Evolutionary conservation across 2,113 vertebrate species (phyloP).

Genomic region (Chiloscyllium plagiosum): DNA sequence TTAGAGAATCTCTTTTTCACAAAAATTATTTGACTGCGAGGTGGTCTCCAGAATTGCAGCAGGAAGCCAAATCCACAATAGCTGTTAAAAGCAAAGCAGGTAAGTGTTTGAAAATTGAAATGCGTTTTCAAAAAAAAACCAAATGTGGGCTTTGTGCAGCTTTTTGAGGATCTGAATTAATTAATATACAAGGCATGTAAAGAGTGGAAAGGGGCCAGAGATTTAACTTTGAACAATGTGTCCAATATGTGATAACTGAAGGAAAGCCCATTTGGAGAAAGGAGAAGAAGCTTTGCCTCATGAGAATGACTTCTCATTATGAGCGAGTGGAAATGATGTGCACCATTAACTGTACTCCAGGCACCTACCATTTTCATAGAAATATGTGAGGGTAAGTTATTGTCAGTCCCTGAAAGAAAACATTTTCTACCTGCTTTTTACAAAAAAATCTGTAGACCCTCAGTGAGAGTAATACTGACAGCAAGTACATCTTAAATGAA

Average conservation of each 20-base stretch:
- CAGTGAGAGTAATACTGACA: not conserved
- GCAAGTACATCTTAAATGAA: not conserved
- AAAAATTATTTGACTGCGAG: not conserved
- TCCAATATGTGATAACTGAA: not conserved
- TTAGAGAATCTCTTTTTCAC: not conserved
- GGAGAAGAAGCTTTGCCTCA: not conserved
- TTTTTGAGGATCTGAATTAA: not conserved
- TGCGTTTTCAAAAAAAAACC: not conserved
- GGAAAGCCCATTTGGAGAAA: not conserved
- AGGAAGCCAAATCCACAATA: not conserved
- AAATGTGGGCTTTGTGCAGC: not conserved
- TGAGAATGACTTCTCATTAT: not conserved
- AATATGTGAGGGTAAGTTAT: not conserved
- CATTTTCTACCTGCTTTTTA: not conserved
- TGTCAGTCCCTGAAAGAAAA: not conserved
- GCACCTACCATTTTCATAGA: not conserved
- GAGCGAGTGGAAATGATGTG: not conserved
- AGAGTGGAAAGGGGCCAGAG: not conserved
- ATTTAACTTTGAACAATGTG: not conserved
- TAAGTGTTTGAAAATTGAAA: not conserved
- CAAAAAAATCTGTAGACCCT: not conserved
- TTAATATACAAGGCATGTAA: not conserved
- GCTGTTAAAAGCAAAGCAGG: not conserved
- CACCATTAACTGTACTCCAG: not conserved
- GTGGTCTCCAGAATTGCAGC: not conserved